Percentiles rank a stretch among this genome's conserved stretches.
These are phyloP conservation scores for Clinocottus analis DNA, from an alignment of 2,113 vertebrate genomes.

Conservation along the genomic window DNA sequence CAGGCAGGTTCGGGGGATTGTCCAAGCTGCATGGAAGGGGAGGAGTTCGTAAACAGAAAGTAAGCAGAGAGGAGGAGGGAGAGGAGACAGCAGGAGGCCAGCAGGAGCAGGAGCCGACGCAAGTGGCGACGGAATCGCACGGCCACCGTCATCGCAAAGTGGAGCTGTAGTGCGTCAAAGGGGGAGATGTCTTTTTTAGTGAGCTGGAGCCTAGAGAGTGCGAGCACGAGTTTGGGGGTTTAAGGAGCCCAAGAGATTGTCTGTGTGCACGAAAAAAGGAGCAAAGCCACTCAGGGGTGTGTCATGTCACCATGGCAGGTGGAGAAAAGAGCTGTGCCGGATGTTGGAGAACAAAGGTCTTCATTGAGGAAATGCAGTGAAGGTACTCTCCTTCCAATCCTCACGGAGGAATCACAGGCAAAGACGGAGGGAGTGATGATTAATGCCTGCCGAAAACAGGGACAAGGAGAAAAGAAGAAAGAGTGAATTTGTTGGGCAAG, in stretches of 20 bases:
- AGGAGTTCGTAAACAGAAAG: constrained; percentile 92
- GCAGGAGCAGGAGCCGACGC: constrained; percentile 89
- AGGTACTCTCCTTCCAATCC: constrained; percentile 46
- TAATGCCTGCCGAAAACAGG: constrained; percentile 68
- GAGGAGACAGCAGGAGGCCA: constrained; percentile 92
- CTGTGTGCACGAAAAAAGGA: constrained; percentile 48
- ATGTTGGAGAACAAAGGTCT: constrained; percentile 72
- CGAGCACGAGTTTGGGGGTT: constrained; percentile 16
- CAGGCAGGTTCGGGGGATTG: constrained; percentile 86
- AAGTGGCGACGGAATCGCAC: constrained; percentile 92
- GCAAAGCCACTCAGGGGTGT: constrained; percentile 61
- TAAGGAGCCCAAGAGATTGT: constrained; percentile 44
- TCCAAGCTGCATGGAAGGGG: constrained; percentile 91
- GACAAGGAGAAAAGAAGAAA: constrained; percentile 69
- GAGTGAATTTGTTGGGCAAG: constrained; percentile 60
- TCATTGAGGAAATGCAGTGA: constrained; percentile 37
- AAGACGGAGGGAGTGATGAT: constrained; percentile 53
- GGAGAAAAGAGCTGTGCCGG: constrained; percentile 53
- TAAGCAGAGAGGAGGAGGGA: constrained; percentile 94
- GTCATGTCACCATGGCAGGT: constrained; percentile 99
- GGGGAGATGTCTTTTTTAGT: constrained; percentile 40
- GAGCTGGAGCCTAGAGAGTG: background rate
- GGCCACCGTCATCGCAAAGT: constrained; percentile 89
- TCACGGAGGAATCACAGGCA: constrained; percentile 52
- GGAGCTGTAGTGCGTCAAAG: constrained; percentile 36